Percentiles rank a stretch among this genome's conserved stretches.
These are phyloP conservation scores for Zoroaster sp. DNA, from an alignment of 53 echinoderm and acorn worm species.

Conservation along the genomic window DNA sequence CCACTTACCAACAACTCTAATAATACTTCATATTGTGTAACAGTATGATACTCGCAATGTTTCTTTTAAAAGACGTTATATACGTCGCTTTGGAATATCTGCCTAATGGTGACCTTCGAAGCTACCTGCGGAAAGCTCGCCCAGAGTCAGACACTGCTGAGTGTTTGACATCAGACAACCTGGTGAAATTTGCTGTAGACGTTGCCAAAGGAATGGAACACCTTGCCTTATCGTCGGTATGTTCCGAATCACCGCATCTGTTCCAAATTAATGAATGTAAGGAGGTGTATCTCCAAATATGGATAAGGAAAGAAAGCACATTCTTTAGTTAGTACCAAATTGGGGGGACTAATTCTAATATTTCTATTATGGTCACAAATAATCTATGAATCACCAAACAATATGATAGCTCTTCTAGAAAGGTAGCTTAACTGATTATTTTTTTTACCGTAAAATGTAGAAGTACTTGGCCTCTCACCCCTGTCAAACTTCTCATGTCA, in stretches of 20 bases:
- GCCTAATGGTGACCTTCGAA: background rate
- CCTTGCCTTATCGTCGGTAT: conserved; percentile 12
- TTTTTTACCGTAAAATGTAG: background rate
- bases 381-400: no score
- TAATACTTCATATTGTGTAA: background rate
- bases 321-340: no score
- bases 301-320: background rate
- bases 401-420: background rate
- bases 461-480: background rate
- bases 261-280: background rate
- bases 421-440: background rate
- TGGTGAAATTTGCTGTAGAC: conserved; percentile 35
- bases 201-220: conserved; percentile 45
- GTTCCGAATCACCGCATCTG: background rate
- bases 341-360: no score
- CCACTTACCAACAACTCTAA: background rate
- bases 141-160: background rate
- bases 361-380: no score
- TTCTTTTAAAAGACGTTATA: background rate
- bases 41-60: no score
- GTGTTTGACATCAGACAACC: conserved; percentile 11
- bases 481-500: background rate
- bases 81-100: conserved; percentile 12
- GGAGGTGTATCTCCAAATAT: no score
- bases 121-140: background rate